Evolutionary conservation across 2,888 invertebrate species (phyloP).

Genomic region (Mesorhabditis sp.): DNA sequence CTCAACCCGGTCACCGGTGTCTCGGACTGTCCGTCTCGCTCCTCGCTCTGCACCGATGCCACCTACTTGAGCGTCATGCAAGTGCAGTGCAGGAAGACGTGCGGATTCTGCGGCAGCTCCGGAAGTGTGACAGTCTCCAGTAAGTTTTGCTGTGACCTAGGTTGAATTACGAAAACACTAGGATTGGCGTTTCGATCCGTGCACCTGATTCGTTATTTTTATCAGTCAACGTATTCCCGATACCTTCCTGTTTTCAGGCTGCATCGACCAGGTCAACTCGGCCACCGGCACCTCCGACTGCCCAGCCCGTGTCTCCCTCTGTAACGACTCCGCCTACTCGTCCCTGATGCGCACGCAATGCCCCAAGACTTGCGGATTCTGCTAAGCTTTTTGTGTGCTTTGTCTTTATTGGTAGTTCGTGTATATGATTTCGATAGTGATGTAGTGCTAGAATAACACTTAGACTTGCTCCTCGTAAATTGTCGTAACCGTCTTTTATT

Average conservation of each 20-base stretch:
- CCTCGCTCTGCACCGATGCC: slow-evolving; percentile 13
- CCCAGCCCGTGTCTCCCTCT: slow-evolving; percentile 8
- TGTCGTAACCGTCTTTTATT: too few species aligned
- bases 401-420: too few species aligned
- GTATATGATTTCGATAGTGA: too few species aligned
- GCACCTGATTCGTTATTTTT: too few species aligned
- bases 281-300: slow-evolving; percentile 14
- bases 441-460: too few species aligned
- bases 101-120: slow-evolving; percentile 18
- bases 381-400: slow-evolving; percentile 9
- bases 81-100: not conserved
- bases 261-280: slow-evolving; percentile 5
- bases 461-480: too few species aligned
- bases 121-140: too few species aligned
- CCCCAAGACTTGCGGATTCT: slow-evolving; percentile 19
- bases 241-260: too few species aligned
- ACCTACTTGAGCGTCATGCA: slow-evolving; percentile 17
- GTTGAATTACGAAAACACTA: too few species aligned
- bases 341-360: slow-evolving; percentile 20
- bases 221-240: too few species aligned
- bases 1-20: slow-evolving; percentile 12
- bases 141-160: too few species aligned
- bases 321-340: slow-evolving; percentile 14
- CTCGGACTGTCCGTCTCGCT: slow-evolving; percentile 11
- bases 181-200: too few species aligned